phyloP scores from a whole-genome alignment of 2,888 invertebrate species.

The Urechis unicinctus region DNA sequence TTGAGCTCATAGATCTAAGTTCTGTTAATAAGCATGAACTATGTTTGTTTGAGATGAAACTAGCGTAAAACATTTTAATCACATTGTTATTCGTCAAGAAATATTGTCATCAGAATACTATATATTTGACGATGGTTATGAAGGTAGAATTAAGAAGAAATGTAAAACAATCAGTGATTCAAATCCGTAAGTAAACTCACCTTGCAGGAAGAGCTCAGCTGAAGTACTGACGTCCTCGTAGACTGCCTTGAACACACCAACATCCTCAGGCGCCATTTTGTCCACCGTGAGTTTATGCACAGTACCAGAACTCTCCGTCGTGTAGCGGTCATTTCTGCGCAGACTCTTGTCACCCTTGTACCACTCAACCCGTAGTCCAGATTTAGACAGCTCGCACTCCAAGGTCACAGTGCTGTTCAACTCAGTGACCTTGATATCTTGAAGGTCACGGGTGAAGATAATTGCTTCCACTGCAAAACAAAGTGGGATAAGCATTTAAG shows the following conservation, averaged over 20 bases:
- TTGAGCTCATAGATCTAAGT: neutral
- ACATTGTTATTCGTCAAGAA: too few relatives aligned
- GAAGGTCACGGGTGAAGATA: conserved; percentile 36
- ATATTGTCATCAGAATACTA: too few relatives aligned
- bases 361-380: conserved; percentile 75
- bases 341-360: conserved; percentile 19
- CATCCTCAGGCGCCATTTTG: conserved; percentile 63
- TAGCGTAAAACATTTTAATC: too few relatives aligned
- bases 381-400: conserved; percentile 75
- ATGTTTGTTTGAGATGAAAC: too few relatives aligned
- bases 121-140: too few relatives aligned
- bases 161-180: neutral
- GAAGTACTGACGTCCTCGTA: conserved; percentile 33
- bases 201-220: conserved; percentile 37
- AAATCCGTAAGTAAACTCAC: conserved; percentile 20
- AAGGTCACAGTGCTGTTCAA: conserved; percentile 49
- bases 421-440: conserved; percentile 36
- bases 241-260: conserved; percentile 31
- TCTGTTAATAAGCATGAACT: neutral
- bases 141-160: too few relatives aligned
- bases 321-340: conserved; percentile 13
- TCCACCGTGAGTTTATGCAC: conserved; percentile 77
- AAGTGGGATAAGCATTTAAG: neutral
- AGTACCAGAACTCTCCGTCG: conserved; percentile 16
- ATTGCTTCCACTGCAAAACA: conserved; percentile 36